Conservation (phyloP, 2,113 vertebrate species). For the Phalacrocorax brasilianus region DNA sequence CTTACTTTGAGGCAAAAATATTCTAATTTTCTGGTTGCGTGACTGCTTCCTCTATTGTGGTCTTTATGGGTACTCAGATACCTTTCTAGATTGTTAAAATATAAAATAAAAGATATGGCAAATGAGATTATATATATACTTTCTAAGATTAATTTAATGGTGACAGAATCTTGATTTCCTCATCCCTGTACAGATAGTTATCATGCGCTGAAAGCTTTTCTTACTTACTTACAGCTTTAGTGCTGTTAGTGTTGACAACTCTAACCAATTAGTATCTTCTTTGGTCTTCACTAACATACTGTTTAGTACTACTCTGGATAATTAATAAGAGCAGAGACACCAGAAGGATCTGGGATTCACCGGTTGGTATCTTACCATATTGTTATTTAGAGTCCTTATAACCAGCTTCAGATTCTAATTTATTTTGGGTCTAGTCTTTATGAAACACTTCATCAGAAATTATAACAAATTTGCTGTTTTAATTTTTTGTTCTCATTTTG, state of each 20-base stretch:
- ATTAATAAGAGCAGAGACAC: neutral
- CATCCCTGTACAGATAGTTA: neutral
- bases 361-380: neutral
- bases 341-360: neutral
- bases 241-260: slow-evolving; percentile 13
- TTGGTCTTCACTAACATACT: neutral
- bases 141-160: neutral
- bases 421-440: neutral
- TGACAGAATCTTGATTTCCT: slow-evolving; percentile 14
- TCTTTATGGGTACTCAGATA: neutral
- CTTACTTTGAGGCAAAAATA: slow-evolving; percentile 29
- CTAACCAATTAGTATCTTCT: slow-evolving; percentile 21
- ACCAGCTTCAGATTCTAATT: neutral
- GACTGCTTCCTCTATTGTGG: neutral
- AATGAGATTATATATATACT: neutral
- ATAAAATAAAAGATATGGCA: neutral
- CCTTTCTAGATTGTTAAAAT: neutral
- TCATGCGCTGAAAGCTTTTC: neutral
- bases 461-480: neutral
- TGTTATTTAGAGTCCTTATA: neutral
- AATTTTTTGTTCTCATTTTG: neutral
- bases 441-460: neutral
- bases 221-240: neutral
- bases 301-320: neutral
- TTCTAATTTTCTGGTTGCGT: neutral